Percentiles rank a stretch among this genome's conserved stretches.
Evolutionary conservation across 37 sponge, comb jelly and placozoan species (phyloP).

Genomic region (Aplysina aerophoba): DNA sequence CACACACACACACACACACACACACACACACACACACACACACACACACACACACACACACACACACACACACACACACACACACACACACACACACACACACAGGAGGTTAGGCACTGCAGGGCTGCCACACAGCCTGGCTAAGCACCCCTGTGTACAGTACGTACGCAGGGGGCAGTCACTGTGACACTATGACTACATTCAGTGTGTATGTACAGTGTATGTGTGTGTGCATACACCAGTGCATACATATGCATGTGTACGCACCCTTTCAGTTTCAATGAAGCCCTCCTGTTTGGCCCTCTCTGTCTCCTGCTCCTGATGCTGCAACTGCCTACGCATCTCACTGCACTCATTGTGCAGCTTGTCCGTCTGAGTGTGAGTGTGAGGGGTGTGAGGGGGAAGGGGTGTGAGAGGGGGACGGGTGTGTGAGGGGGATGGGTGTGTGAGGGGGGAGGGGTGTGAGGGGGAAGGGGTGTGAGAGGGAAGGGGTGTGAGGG

Average conservation of each 20-base stretch:
- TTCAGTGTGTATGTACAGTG: not conserved
- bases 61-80: conserved; percentile 36
- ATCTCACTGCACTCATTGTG: conserved; percentile 51
- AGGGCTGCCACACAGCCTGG: no score
- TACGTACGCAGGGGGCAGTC: not conserved
- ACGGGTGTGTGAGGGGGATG: not conserved
- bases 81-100: conserved; percentile 36
- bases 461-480: not conserved
- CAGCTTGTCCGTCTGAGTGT: conserved; percentile 43
- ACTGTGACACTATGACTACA: not conserved
- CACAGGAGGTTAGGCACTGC: no score
- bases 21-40: conserved; percentile 44
- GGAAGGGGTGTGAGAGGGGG: not conserved
- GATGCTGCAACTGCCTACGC: conserved; percentile 33
- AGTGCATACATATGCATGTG: not conserved
- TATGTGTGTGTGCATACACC: not conserved
- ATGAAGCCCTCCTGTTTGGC: conserved; percentile 55
- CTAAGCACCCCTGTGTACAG: not conserved
- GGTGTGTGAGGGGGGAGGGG: no score
- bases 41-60: conserved; percentile 45
- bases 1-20: not conserved
- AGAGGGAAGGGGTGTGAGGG: not conserved
- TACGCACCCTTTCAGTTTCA: conserved; percentile 67
- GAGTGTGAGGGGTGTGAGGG: not conserved
- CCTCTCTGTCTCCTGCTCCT: conserved; percentile 66